Percentiles rank a stretch among this genome's conserved stretches.
Evolutionary conservation across 2,888 invertebrate species (phyloP).

Genomic region (Liposcelis brunnea): DNA sequence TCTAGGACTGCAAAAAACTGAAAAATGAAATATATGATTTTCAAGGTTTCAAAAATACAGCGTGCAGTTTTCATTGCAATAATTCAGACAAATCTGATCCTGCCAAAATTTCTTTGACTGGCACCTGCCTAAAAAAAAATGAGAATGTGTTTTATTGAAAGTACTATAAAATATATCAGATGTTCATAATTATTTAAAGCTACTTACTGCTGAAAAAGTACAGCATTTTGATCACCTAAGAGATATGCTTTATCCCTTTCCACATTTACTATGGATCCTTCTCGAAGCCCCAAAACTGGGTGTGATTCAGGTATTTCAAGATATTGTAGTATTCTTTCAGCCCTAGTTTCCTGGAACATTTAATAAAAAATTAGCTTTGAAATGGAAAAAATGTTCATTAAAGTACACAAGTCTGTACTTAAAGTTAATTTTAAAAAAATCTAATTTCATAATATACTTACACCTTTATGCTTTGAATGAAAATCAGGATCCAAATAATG

Average conservation of each 20-base stretch:
- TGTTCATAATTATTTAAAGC: too few species aligned
- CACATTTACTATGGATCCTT: slow-evolving; percentile 48
- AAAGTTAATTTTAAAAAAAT: too few species aligned
- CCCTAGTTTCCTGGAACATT: slow-evolving; percentile 43
- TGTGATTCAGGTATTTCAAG: slow-evolving; percentile 37
- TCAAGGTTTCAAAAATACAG: too few species aligned
- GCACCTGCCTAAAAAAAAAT: slow-evolving; percentile 15
- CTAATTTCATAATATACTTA: slow-evolving; percentile 20
- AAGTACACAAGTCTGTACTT: too few species aligned
- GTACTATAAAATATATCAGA: too few species aligned
- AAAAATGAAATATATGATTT: too few species aligned
- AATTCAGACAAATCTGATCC: background rate
- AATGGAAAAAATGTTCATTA: background rate
- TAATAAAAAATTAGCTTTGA: background rate
- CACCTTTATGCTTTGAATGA: slow-evolving; percentile 48
- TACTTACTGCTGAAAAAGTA: slow-evolving; percentile 42
- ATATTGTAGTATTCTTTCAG: slow-evolving; percentile 52
- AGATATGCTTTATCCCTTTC: slow-evolving; percentile 38
- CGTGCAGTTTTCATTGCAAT: background rate
- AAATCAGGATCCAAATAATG: slow-evolving; percentile 54
- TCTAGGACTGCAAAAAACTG: too few species aligned
- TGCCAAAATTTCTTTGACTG: slow-evolving; percentile 14
- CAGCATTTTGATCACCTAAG: slow-evolving; percentile 43
- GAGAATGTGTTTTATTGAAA: too few species aligned
- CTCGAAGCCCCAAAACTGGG: slow-evolving; percentile 51